These are phyloP conservation scores for Saxicola maurus DNA, from an alignment of 2,797 vertebrate species.

Conservation along the genomic window DNA sequence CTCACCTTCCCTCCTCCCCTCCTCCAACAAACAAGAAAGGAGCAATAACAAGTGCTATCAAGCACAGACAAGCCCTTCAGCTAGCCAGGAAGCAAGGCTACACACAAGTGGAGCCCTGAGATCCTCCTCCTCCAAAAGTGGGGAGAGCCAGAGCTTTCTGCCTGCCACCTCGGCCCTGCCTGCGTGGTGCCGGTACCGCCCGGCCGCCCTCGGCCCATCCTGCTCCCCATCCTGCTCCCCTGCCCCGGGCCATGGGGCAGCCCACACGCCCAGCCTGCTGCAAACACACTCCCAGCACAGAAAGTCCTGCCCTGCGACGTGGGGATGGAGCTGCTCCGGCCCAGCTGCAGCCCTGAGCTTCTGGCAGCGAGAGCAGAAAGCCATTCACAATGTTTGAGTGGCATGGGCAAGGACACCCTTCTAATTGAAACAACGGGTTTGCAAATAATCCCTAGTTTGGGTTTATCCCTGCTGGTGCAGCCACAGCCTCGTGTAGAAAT, in stretches of 20 bases:
- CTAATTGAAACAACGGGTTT: not conserved
- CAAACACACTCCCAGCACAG: not conserved
- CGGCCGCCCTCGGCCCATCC: not conserved
- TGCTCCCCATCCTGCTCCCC: not conserved
- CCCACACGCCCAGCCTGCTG: not conserved
- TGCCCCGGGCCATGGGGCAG: accelerated
- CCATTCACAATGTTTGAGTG: accelerated
- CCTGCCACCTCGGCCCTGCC: not conserved
- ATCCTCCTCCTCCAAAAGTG: not conserved
- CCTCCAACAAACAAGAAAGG: not conserved
- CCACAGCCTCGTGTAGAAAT: not conserved
- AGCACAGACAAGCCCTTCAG: slow-evolving; percentile 40
- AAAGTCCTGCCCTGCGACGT: not conserved
- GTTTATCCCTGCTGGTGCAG: not conserved
- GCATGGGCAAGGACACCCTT: accelerated
- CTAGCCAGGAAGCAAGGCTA: slow-evolving; percentile 20
- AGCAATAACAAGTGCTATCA: slow-evolving; percentile 38
- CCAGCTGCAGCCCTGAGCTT: not conserved
- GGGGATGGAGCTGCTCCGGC: not conserved
- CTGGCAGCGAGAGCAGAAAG: not conserved
- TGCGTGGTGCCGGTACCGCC: accelerated
- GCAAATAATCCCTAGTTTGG: not conserved
- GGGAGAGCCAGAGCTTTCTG: accelerated
- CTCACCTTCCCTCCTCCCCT: not conserved
- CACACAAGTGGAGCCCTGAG: not conserved